Conservation (phyloP, 2,797 vertebrate genomes). For the Smutsia gigantea region DNA sequence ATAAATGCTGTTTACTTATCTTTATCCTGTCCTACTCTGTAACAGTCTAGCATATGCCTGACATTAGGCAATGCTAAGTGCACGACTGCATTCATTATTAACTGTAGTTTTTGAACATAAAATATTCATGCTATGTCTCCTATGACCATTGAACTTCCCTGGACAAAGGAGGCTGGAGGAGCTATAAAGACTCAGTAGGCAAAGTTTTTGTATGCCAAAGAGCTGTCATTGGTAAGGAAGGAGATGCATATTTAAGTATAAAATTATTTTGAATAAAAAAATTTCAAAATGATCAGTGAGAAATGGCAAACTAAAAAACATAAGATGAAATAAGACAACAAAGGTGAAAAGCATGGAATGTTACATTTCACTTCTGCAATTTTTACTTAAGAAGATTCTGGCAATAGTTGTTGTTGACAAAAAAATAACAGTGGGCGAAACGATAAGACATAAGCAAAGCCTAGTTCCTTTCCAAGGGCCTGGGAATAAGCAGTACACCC, state of each 20-base stretch:
- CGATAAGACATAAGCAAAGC: not conserved
- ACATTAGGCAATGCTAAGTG: not conserved
- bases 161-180: not conserved
- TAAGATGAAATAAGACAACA: not conserved
- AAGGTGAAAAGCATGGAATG: not conserved
- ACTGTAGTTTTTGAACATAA: not conserved
- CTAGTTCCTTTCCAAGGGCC: not conserved
- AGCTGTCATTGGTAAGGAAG: not conserved
- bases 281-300: not conserved
- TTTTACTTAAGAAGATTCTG: conserved; percentile 7
- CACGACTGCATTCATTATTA: not conserved
- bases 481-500: not conserved
- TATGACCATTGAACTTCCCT: not conserved
- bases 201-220: not conserved
- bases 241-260: not conserved
- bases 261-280: conserved; percentile 1
- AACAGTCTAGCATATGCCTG: not conserved
- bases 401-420: not conserved
- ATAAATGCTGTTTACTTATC: not conserved
- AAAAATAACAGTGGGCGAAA: not conserved
- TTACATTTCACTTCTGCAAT: not conserved
- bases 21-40: not conserved
- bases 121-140: not conserved
- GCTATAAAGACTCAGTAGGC: not conserved
- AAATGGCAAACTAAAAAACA: not conserved